phyloP scores from a whole-genome alignment of 2,113 vertebrate genomes.

The Sceloporus tristichus region DNA sequence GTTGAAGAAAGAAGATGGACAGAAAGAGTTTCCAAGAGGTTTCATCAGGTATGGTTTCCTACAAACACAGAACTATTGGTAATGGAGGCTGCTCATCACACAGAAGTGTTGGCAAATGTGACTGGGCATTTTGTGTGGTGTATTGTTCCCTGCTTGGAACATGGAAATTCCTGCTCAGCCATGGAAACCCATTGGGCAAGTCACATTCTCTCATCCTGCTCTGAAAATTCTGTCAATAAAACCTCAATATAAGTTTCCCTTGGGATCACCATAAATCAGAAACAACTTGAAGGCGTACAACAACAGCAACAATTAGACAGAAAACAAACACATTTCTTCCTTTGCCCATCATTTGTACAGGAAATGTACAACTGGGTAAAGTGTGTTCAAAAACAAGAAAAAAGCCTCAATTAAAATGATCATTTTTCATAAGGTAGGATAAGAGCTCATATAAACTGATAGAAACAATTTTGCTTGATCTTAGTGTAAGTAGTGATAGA shows the following conservation, averaged over 20 bases:
- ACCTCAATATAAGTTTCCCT: too few relatives aligned
- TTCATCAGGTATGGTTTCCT: not conserved
- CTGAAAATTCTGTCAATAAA: too few relatives aligned
- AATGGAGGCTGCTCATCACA: conserved; percentile 32
- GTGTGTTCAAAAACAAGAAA: not conserved
- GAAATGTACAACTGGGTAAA: not conserved
- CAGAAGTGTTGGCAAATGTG: conserved; percentile 19
- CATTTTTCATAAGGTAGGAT: not conserved
- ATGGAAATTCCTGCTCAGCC: too few relatives aligned
- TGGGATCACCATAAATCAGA: too few relatives aligned
- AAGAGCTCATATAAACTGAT: not conserved
- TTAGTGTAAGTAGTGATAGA: not conserved
- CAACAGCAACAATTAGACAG: not conserved
- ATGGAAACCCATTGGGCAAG: too few relatives aligned
- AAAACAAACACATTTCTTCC: not conserved
- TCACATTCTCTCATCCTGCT: too few relatives aligned
- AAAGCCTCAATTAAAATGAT: not conserved
- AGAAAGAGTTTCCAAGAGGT: conserved; percentile 51
- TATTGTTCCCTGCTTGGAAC: too few relatives aligned
- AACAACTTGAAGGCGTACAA: not conserved
- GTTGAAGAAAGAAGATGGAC: conserved; percentile 42
- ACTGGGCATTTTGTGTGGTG: not conserved
- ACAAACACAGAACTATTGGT: conserved; percentile 5
- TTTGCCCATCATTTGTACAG: not conserved
- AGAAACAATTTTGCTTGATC: not conserved